phyloP scores from a whole-genome alignment of 2,888 invertebrate species.

The Erebia epiphron region DNA sequence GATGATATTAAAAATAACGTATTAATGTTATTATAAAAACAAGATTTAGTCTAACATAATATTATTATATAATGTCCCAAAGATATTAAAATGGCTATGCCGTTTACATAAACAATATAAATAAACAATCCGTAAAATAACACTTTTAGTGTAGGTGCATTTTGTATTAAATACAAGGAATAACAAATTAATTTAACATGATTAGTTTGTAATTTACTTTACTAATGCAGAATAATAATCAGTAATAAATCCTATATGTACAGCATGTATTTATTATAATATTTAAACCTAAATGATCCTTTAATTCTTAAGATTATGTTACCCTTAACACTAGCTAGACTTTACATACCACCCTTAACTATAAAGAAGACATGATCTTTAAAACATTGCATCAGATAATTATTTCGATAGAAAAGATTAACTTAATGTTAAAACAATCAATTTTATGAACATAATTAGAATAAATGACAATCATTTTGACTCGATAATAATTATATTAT shows the following conservation, averaged over 20 bases:
- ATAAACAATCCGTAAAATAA: slow-evolving; percentile 18
- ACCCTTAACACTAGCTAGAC: slow-evolving; percentile 21
- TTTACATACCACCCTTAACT: slow-evolving; percentile 21
- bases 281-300: slow-evolving; percentile 30
- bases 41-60: slow-evolving; percentile 20
- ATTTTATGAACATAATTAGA: neutral
- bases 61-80: slow-evolving; percentile 18
- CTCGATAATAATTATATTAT: too few species aligned
- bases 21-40: slow-evolving; percentile 17
- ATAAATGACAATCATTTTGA: neutral
- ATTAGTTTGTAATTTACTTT: slow-evolving; percentile 29
- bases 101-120: slow-evolving; percentile 8
- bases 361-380: slow-evolving; percentile 11
- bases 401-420: slow-evolving; percentile 15
- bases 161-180: slow-evolving; percentile 31
- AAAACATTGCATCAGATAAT: slow-evolving; percentile 4
- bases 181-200: slow-evolving; percentile 25
- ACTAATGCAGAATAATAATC: slow-evolving; percentile 29
- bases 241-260: slow-evolving; percentile 37
- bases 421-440: neutral
- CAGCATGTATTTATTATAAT: slow-evolving; percentile 27
- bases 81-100: slow-evolving; percentile 22
- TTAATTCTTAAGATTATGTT: slow-evolving; percentile 33
- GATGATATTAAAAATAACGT: slow-evolving; percentile 26
- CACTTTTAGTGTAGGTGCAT: slow-evolving; percentile 29